phyloP scores from a whole-genome alignment of 2,888 invertebrate species.

The Phaedon cochleariae region DNA sequence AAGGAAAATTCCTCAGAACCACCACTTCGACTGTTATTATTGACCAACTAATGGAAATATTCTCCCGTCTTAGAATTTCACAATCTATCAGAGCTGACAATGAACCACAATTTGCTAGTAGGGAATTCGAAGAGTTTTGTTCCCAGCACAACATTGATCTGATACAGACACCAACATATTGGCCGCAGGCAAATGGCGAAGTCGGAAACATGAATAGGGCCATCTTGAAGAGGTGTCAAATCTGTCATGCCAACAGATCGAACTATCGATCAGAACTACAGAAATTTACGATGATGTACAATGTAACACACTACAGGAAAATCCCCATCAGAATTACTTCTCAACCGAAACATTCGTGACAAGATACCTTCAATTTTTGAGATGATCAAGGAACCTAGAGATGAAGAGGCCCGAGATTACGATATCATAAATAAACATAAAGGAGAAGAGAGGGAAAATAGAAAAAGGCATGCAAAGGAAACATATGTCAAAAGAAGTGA shows the following conservation, averaged over 20 bases:
- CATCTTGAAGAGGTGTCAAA: slow-evolving; percentile 41
- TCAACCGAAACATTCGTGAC: slow-evolving; percentile 41
- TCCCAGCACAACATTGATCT: slow-evolving; percentile 23
- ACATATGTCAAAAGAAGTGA: slow-evolving; percentile 26
- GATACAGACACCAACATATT: slow-evolving; percentile 33
- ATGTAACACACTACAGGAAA: slow-evolving; percentile 49
- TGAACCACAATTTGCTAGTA: slow-evolving; percentile 33
- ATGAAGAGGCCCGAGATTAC: slow-evolving; percentile 38
- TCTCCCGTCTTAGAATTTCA: slow-evolving; percentile 30
- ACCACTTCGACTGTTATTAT: slow-evolving; percentile 29
- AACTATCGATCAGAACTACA: slow-evolving; percentile 33
- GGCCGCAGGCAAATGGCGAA: slow-evolving; percentile 47
- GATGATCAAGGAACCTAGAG: slow-evolving; percentile 13
- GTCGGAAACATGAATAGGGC: slow-evolving; percentile 49
- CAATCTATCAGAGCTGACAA: slow-evolving; percentile 33
- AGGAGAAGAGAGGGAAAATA: slow-evolving; percentile 42
- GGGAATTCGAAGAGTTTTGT: slow-evolving; percentile 34
- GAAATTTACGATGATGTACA: slow-evolving; percentile 39
- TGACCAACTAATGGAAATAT: slow-evolving; percentile 25
- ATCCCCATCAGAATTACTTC: slow-evolving; percentile 45
- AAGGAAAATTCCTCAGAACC: slow-evolving; percentile 29
- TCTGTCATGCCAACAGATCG: slow-evolving; percentile 26
- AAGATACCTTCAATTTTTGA: slow-evolving; percentile 41
- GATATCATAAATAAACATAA: slow-evolving; percentile 43
- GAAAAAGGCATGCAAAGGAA: slow-evolving; percentile 32